Evolutionary conservation across 1,140 invertebrate genomes (phyloP).

Genomic region (Aphelenchoides besseyi): DNA sequence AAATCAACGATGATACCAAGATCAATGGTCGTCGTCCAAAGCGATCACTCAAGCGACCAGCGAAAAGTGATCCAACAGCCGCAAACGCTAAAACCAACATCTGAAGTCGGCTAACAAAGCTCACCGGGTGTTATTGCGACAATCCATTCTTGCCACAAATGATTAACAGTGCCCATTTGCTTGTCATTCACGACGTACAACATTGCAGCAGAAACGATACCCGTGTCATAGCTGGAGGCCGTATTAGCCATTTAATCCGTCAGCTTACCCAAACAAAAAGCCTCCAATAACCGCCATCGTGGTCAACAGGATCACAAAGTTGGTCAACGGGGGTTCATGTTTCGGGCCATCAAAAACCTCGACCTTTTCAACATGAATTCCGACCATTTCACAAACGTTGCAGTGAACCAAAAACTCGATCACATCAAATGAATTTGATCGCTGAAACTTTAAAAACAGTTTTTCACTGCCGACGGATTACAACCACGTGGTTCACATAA

Average conservation of each 20-base stretch:
- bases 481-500: too few species aligned
- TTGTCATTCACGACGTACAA: conserved; percentile 63
- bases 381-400: conserved; percentile 1
- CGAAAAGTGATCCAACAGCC: conserved; percentile 65
- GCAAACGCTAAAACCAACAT: conserved; percentile 31
- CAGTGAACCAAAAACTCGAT: not conserved
- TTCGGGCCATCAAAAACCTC: not conserved
- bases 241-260: conserved; percentile 69
- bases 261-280: conserved; percentile 71
- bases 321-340: not conserved
- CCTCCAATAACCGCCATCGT: conserved; percentile 69
- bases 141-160: conserved; percentile 67
- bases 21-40: conserved; percentile 68
- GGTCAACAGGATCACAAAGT: conserved; percentile 32
- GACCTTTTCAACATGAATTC: not conserved
- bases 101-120: not conserved
- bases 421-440: too few species aligned
- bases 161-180: conserved; percentile 41
- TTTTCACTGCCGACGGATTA: too few species aligned
- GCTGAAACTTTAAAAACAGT: too few species aligned
- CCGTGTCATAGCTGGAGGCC: conserved; percentile 71
- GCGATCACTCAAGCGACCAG: conserved; percentile 66
- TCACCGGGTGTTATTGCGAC: conserved; percentile 65
- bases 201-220: conserved; percentile 71
- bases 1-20: conserved; percentile 67